Evolutionary conservation across 2,888 invertebrate genomes (phyloP).

Genomic region (Galerucella calmariensis): DNA sequence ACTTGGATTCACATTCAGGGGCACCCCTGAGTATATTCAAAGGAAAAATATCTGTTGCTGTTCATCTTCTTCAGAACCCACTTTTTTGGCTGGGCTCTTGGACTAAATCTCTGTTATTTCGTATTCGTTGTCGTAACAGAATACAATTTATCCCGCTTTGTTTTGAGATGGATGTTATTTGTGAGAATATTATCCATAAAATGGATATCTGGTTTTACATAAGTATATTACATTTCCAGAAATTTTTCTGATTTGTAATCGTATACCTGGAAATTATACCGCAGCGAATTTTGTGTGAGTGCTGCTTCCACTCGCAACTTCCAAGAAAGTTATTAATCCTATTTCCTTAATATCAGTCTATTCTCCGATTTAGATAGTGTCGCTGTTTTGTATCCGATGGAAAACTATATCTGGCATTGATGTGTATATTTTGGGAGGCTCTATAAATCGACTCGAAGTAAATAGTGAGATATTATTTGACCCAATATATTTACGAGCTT

Average conservation of each 20-base stretch:
- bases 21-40: no score
- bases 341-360: background rate
- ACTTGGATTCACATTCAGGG: no score
- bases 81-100: no score
- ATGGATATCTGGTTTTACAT: no score
- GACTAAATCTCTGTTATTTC: no score
- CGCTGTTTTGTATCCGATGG: constrained; percentile 16
- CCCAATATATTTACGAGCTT: constrained; percentile 44
- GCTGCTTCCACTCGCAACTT: background rate
- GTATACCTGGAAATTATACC: background rate
- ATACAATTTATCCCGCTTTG: no score
- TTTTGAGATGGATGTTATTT: no score
- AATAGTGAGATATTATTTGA: constrained; percentile 43
- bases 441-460: constrained; percentile 40
- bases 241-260: background rate
- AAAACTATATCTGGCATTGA: constrained; percentile 41
- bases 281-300: background rate
- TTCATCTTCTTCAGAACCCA: no score
- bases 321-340: background rate
- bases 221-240: background rate
- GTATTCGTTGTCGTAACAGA: no score
- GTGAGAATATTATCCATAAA: no score
- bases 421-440: constrained; percentile 39
- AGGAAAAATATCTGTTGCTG: no score
- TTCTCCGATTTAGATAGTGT: constrained; percentile 20